A percentile compares a stretch with the other conserved stretches of the same genome.
Evolutionary conservation across 2,888 invertebrate genomes (phyloP).

Genomic region (Kryphioiulus occultus): DNA sequence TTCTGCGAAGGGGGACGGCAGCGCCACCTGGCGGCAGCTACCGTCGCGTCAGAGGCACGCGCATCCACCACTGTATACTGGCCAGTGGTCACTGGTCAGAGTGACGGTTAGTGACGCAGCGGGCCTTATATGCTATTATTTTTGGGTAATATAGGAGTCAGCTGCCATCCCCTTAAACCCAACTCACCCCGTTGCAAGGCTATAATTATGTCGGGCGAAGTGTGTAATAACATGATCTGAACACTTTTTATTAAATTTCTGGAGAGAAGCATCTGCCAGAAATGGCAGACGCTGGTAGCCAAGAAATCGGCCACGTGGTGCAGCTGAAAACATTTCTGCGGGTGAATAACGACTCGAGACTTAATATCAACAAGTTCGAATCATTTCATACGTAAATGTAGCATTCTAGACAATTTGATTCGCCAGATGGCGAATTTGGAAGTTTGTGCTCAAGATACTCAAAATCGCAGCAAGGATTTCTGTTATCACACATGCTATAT

Average conservation of each 20-base stretch:
- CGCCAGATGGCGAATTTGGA: no score
- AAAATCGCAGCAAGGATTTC: no score
- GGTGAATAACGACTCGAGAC: no score
- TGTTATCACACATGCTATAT: no score
- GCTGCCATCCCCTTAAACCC: conserved; percentile 5
- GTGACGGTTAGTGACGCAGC: background rate
- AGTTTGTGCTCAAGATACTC: no score
- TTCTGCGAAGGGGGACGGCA: background rate
- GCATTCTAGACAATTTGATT: no score
- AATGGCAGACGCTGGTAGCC: background rate
- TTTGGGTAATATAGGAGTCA: conserved; percentile 17
- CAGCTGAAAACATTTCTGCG: no score
- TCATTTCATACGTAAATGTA: no score
- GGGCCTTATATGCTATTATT: background rate
- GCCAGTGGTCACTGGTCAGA: background rate
- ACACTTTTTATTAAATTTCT: conserved; percentile 14
- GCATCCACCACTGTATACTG: background rate
- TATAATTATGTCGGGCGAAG: conserved; percentile 11
- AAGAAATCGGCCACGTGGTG: background rate
- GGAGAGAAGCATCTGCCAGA: background rate
- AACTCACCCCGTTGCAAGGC: background rate
- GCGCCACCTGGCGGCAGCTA: background rate
- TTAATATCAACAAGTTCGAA: no score
- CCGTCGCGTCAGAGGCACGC: background rate
- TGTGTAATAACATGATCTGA: conserved; percentile 25